Evolutionary conservation across 1,140 invertebrate genomes (phyloP).

Genomic region (Drosophila takahashii): DNA sequence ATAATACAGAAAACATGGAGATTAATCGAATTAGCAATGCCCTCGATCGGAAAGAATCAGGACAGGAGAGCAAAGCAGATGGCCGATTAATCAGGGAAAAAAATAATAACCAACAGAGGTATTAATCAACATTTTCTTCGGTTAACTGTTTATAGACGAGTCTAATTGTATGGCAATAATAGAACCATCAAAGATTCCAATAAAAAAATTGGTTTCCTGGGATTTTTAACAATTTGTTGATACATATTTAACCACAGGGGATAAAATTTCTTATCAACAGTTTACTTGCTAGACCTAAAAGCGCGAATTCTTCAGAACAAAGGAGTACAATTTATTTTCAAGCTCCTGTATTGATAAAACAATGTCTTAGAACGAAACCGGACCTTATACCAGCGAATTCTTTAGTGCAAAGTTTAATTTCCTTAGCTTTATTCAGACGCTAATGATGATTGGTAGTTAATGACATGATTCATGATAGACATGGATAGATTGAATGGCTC

Average conservation of each 20-base stretch:
- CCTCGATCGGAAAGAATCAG: slow-evolving; percentile 25
- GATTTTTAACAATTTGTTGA: neutral
- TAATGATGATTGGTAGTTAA: no score
- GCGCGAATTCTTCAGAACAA: no score
- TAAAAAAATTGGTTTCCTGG: neutral
- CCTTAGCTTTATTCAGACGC: no score
- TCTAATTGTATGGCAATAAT: neutral
- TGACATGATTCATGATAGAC: no score
- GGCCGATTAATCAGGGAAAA: slow-evolving; percentile 2
- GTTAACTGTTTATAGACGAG: neutral
- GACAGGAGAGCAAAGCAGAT: slow-evolving; percentile 18
- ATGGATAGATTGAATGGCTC: no score
- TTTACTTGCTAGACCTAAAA: no score
- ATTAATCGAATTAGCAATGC: slow-evolving; percentile 59
- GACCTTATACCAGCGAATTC: no score
- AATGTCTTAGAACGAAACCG: no score
- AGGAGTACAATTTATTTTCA: no score
- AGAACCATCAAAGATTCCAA: neutral
- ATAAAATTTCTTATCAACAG: no score
- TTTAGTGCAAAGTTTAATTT: no score
- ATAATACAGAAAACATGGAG: slow-evolving; percentile 42
- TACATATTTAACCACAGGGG: neutral
- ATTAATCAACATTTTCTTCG: neutral
- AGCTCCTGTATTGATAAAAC: no score
- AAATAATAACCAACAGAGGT: neutral